Evolutionary conservation across 2,888 invertebrate genomes (phyloP).

Genomic region (Ariolimax columbianus): DNA sequence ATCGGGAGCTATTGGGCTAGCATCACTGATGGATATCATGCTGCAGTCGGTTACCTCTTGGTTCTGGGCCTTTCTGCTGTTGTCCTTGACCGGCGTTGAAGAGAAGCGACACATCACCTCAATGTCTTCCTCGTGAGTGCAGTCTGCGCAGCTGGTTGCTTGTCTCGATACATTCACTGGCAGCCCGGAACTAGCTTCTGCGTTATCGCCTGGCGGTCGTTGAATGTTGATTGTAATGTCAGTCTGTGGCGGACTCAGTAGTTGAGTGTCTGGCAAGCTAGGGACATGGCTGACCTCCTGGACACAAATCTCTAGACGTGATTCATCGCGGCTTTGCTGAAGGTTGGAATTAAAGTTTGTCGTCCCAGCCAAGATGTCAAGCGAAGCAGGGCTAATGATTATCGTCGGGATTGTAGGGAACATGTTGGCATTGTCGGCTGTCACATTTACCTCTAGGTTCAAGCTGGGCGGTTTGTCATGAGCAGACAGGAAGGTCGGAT

Average conservation of each 20-base stretch:
- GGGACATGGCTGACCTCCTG: neutral
- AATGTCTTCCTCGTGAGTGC: slow-evolving; percentile 54
- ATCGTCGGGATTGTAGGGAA: slow-evolving; percentile 40
- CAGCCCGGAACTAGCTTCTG: neutral
- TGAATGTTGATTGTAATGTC: slow-evolving; percentile 30
- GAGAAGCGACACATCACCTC: slow-evolving; percentile 58
- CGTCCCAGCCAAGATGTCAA: neutral
- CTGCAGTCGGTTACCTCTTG: slow-evolving; percentile 34
- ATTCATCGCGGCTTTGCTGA: slow-evolving; percentile 8
- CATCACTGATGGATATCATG: slow-evolving; percentile 37
- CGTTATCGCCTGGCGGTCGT: neutral
- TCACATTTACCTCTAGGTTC: slow-evolving; percentile 34
- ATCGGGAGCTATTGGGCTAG: slow-evolving; percentile 42
- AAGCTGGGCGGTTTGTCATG: neutral
- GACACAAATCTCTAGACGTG: neutral
- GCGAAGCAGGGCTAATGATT: slow-evolving; percentile 46
- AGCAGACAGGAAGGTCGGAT: neutral
- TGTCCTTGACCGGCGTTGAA: slow-evolving; percentile 51
- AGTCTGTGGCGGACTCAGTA: slow-evolving; percentile 25
- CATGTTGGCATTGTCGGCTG: neutral
- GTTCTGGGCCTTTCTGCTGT: slow-evolving; percentile 13
- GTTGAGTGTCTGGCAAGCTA: neutral
- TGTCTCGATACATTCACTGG: neutral
- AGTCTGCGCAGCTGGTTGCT: neutral
- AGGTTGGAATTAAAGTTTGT: neutral